Base-by-base conservation (phyloP, 2,797 vertebrate genomes). In the Ptychobarbus kaznakovi region DNA sequence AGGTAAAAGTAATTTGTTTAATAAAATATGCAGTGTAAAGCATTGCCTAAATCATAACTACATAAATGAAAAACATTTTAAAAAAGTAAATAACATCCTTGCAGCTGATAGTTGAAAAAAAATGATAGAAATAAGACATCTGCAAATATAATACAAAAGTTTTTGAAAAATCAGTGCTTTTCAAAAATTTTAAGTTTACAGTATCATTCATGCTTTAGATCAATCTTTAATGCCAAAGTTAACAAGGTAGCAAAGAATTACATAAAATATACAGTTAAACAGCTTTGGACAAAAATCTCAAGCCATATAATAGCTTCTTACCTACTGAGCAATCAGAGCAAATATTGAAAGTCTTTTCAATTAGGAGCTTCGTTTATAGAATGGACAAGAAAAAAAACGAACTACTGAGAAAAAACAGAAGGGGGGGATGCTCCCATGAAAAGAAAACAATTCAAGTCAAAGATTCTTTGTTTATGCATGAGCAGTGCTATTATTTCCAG, bases 221-320 rank as follows among this genome's bases (percentile, higher is more conserved):
- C 28, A 74, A 28, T 28, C 18, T 82, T 82, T 82, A 82, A 82
- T 82, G 81, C 40, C 81, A 73, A 40, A 56, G 6, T 4, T 72
- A 61, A 78, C 38, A 56, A 73, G 10, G 32, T 66, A 22, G 38
- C 11, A 44, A 66, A 10, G 20, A 3, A 46, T 32, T 53, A 38
- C 66, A 79, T 70, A 74, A 85, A 85, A 80, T 6, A 51, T 15
- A 58, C 56, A 46, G 20, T 49, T 6, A 73, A 70, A 69, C 32
- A 22, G 25, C 56, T 76, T 40, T 78, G 22, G 61, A 68, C 63
- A 38, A 44, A 16, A n/a, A 32, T 69, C 46, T 51, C 32, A n/a
- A 46, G 20, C 3, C 12, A n/a, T 32, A 32, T 28, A 10, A 16
- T 25, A 56, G 51, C 20, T 61, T 49, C 49, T 66, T 58, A n/a